Evolutionary conservation across 2,797 vertebrate genomes (phyloP), one percentile per base, ranked within the genome.

Genomic region (Coregonus ussuriensis): DNA sequence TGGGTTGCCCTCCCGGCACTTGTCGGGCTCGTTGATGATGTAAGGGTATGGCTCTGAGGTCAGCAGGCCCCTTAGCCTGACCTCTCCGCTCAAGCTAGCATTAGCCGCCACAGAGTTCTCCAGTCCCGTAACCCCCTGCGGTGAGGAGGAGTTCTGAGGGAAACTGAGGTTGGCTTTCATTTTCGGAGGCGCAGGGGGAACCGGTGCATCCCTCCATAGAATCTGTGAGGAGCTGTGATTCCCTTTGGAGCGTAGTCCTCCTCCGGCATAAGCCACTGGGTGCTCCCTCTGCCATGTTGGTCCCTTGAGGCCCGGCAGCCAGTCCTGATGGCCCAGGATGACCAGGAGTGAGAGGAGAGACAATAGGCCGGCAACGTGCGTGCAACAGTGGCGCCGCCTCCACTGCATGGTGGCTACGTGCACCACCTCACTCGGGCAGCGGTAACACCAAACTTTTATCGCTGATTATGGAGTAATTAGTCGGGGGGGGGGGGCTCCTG

Each of bases 1-100:
- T 0, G 66, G 53, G 15, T 31, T 74, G 78, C 86, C 88, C 6
- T 92, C 86, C 75, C 87, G 89, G 80, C 98, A 99, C 90, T 97
- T 98, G 53, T 92, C 90, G 0, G 96, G 96, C 82, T 99, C 96
- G 0, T 98, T 98, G 82, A 97, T 95, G 81, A 96, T 82, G 3
- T 98, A 99, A 66, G 92, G 92, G 87, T 97, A 98, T 14, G 95
- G 95, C 76, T 97, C 95, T 0, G 78, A 85, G 53, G 89, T 89
- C 4, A 91, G 72, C 14, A 86, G 83, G 52, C 86, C 83, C 1
- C 88, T 69, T 81, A 0, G 79, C 88, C 35, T 93, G 92, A 77
- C 92, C 35, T 94, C 92, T 0, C 86, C 92, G 73, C 93, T 96
- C 85, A 95, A 93, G 84, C 92, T 98, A 75, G 89, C 90, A 31